A percentile compares a stretch with the other conserved stretches of the same genome.
phyloP scores from a whole-genome alignment of 2,113 vertebrate genomes.

The Pterocles burchelli region DNA sequence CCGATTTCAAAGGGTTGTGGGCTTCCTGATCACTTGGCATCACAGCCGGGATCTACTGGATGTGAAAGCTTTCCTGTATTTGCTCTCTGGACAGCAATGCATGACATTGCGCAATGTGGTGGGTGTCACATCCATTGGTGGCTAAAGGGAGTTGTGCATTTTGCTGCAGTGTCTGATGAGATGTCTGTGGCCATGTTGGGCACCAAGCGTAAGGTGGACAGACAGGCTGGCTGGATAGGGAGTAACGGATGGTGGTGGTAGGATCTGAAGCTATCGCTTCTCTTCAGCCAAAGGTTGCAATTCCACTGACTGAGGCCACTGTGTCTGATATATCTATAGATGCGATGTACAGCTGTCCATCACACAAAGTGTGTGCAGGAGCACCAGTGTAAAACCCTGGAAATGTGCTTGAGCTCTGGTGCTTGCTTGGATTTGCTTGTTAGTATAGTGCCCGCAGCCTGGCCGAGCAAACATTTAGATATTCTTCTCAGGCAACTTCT shows the following conservation, averaged over 20 bases:
- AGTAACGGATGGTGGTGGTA: not conserved
- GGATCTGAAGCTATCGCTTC: not conserved
- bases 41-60: rapidly evolving
- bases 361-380: not conserved
- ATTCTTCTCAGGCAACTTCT: not conserved
- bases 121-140: not conserved
- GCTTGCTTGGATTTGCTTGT: not conserved
- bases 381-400: not conserved
- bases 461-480: not conserved
- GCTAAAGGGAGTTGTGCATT: not conserved
- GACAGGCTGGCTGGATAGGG: not conserved
- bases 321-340: not conserved
- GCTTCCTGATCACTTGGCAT: not conserved
- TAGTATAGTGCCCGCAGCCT: not conserved
- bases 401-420: rapidly evolving
- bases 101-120: rapidly evolving
- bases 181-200: rapidly evolving
- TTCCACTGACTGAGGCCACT: not conserved
- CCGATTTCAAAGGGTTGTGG: not conserved
- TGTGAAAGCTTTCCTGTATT: not conserved
- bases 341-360: not conserved
- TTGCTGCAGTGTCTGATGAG: not conserved
- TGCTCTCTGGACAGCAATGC: not conserved
- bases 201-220: not conserved
- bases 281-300: not conserved